phyloP scores from a whole-genome alignment of 2,797 vertebrate species.

The Micrastur ruficollis region DNA sequence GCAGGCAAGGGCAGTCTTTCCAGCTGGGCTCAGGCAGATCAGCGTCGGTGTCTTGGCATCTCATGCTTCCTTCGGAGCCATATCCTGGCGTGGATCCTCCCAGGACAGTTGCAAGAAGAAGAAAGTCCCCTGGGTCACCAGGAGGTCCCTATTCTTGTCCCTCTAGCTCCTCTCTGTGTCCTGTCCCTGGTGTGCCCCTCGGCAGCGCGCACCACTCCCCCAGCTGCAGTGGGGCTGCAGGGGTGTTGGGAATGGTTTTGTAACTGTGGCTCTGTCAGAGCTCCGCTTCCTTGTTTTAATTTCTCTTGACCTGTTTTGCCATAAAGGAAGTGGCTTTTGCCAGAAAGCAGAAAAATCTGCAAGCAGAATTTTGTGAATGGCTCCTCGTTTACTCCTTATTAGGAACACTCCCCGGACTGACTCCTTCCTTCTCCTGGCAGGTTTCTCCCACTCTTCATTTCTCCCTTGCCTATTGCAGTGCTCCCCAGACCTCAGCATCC shows the following conservation, averaged over 20 bases:
- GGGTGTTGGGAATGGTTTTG: background rate
- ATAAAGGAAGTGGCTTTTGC: background rate
- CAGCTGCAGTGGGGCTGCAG: fast-evolving
- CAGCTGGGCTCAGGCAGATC: background rate
- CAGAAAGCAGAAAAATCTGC: background rate
- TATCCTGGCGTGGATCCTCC: fast-evolving
- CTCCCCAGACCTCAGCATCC: background rate
- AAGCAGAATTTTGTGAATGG: background rate
- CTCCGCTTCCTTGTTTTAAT: background rate
- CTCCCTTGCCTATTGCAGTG: too few species aligned
- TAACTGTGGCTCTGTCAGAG: background rate
- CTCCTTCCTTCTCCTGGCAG: background rate
- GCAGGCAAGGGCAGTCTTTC: background rate
- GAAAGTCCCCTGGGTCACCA: background rate
- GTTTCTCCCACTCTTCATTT: fast-evolving
- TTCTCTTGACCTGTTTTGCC: background rate
- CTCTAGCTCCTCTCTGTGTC: background rate
- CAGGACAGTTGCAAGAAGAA: background rate
- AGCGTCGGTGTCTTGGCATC: fast-evolving
- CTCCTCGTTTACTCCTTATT: background rate
- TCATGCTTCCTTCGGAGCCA: background rate
- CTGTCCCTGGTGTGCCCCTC: background rate
- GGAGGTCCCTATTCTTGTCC: fast-evolving
- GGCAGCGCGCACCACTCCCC: fast-evolving
- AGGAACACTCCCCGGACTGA: fast-evolving